Conservation (phyloP, 2,113 vertebrate genomes). For the Heterocephalus glaber region DNA sequence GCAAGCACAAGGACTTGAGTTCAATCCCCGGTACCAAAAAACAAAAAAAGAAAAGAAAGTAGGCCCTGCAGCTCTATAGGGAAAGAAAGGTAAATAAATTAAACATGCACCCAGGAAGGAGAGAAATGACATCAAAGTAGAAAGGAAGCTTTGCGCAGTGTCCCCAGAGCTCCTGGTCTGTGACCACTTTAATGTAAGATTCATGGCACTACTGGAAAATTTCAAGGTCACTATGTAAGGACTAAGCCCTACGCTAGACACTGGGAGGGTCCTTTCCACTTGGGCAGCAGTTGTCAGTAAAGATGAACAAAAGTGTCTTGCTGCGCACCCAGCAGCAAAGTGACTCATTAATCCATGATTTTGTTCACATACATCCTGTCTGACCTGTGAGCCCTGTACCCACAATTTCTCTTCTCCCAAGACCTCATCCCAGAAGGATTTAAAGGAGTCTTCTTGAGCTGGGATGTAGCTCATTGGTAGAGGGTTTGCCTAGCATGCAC, state of each 20-base stretch:
- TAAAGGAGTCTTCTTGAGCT: not conserved
- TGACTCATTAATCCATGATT: not conserved
- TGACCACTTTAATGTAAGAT: not conserved
- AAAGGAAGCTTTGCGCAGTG: not conserved
- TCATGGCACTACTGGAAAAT: not conserved
- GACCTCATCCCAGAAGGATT: not conserved
- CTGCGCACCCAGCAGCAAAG: not conserved
- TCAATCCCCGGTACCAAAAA: too few relatives aligned
- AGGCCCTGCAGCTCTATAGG: not conserved
- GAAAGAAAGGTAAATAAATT: not conserved
- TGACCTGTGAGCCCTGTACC: not conserved
- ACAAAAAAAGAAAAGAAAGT: not conserved
- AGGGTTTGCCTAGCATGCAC: not conserved
- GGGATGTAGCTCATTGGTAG: not conserved
- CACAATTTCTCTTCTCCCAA: too few relatives aligned
- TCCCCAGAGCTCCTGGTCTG: not conserved
- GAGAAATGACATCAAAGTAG: not conserved
- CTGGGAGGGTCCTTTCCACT: too few relatives aligned
- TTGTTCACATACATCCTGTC: not conserved
- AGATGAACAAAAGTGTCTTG: rapidly evolving
- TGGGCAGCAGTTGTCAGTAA: not conserved
- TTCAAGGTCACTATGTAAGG: not conserved
- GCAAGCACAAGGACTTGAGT: too few relatives aligned
- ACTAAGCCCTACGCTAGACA: not conserved
- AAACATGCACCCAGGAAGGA: not conserved